Base-by-base conservation (phyloP, 2,888 invertebrate species). In the Eremobia ochroleuca region DNA sequence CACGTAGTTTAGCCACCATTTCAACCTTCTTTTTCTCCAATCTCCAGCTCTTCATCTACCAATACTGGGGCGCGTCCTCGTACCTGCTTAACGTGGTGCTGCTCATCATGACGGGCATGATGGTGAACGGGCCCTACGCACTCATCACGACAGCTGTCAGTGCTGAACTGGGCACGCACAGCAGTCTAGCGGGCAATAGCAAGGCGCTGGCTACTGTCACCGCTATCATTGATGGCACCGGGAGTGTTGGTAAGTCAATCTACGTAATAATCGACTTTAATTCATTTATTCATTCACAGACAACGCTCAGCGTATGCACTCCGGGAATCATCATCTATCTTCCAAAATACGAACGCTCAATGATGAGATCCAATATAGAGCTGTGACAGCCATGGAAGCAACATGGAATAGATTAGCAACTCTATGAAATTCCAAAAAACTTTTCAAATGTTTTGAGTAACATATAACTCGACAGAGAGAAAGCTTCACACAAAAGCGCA, bases 221-320 rank as follows among this genome's bases (percentile, higher is more conserved):
- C 0, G 99, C 99, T 37, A 99, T 99, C 89, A 99, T 99, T 66
- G 99, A 99, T 95, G 99, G 99, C 66, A 99, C 99, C 0, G 99
- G 99, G 13, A 99, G 98, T 80, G 97, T 99, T 77, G 98, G 68
- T 68, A 2, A 18, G 68, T 15, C 49, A 21, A 8, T 25, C 49
- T 52, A 25, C 49, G 21, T 52, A 8, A 21, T 52, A 52, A 0
- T 40, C 37, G 15, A 43, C 43, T 43, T 43, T 15, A 46, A 18
- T 43, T 43, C 43, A 15, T 43, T 43, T 2, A 13, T 15, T 43
- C 46, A 43, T 3, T 43, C 2, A 43, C 43, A 43, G 43, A 13
- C 11, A 13, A 43, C 43, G 43, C 43, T 43, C 46, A 46, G 18
- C 18, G 15, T 46, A 46, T 15, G 46, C 46, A 4, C 46, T 46